These are phyloP conservation scores for Drosophila tropicalis DNA, from an alignment of 1,140 invertebrate species.

Conservation along the genomic window DNA sequence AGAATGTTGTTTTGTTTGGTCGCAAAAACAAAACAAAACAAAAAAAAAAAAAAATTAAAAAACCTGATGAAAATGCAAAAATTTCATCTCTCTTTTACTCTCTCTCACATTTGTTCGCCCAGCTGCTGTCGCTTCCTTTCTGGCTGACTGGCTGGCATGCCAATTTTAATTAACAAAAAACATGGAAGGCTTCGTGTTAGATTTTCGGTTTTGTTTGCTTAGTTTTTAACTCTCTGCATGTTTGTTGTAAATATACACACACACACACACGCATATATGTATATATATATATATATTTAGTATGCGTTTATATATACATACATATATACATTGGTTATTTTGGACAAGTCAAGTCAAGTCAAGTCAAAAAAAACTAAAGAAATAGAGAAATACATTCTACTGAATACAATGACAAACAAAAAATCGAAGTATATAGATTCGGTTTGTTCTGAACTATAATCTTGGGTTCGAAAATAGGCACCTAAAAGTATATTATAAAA, in stretches of 20 bases:
- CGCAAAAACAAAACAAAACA: background rate
- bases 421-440: background rate
- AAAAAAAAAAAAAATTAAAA: slow-evolving; percentile 1
- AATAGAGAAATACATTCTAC: background rate
- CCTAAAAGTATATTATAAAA: too few relatives aligned
- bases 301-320: background rate
- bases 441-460: too few relatives aligned
- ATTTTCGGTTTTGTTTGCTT: slow-evolving; percentile 50
- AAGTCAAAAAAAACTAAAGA: background rate
- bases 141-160: slow-evolving; percentile 43
- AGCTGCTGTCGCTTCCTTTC: background rate
- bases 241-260: background rate
- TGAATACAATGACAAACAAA: background rate
- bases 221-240: slow-evolving; percentile 40
- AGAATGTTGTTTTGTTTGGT: slow-evolving; percentile 23
- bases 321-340: slow-evolving; percentile 9
- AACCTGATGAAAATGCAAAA: slow-evolving; percentile 56
- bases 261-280: background rate
- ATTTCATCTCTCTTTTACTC: background rate
- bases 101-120: too few relatives aligned
- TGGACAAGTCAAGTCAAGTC: slow-evolving; percentile 15
- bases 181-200: slow-evolving; percentile 65
- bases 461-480: too few relatives aligned
- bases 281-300: slow-evolving; percentile 17
- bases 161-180: slow-evolving; percentile 79